Conservation (phyloP, 2,797 vertebrate species). For the Apodemus agrarius region DNA sequence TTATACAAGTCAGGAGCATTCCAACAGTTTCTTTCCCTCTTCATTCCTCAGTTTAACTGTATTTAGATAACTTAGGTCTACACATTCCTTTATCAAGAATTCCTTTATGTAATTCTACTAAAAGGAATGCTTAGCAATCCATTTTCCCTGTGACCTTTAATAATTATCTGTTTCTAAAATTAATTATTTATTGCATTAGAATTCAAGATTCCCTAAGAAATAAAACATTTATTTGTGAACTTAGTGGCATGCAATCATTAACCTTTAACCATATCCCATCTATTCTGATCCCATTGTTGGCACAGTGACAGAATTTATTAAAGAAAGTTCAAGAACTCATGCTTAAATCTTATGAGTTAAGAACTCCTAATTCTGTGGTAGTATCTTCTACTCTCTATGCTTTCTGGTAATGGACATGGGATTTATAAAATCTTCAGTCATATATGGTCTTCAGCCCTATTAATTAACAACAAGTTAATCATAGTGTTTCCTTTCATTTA, state of each 20-base stretch:
- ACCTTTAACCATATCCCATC: slow-evolving; percentile 71
- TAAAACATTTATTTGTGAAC: slow-evolving; percentile 79
- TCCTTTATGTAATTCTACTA: background rate
- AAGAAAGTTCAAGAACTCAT: slow-evolving; percentile 66
- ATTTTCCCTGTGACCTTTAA: slow-evolving; percentile 68
- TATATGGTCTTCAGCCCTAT: background rate
- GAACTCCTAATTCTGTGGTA: background rate
- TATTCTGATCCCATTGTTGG: slow-evolving; percentile 60
- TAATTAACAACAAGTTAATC: background rate
- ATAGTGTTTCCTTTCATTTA: background rate
- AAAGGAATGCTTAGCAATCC: slow-evolving; percentile 28
- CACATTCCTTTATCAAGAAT: background rate
- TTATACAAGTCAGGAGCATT: background rate
- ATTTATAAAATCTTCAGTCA: background rate
- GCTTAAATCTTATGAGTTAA: slow-evolving; percentile 64
- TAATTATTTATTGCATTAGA: slow-evolving; percentile 78
- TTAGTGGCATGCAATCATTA: slow-evolving; percentile 66
- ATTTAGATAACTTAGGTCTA: background rate
- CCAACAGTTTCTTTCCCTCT: background rate
- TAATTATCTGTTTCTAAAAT: slow-evolving; percentile 57
- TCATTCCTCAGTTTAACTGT: background rate
- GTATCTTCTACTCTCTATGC: background rate
- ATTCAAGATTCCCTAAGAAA: slow-evolving; percentile 70
- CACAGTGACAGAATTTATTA: slow-evolving; percentile 66
- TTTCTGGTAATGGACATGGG: background rate